phyloP scores from a whole-genome alignment of 2,797 vertebrate genomes.

The Sebastes reedi region DNA sequence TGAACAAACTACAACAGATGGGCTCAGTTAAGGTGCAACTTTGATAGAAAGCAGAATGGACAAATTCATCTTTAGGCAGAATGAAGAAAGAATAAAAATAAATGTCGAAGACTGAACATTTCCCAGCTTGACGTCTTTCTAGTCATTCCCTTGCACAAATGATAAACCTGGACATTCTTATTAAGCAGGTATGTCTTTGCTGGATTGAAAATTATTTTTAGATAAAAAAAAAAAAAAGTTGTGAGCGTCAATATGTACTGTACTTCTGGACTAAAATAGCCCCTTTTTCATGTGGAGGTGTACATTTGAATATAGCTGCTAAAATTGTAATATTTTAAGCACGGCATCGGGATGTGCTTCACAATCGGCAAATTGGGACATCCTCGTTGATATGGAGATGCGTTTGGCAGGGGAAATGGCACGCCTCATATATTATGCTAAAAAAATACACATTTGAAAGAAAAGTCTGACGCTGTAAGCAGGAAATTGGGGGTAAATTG shows the following conservation, averaged over 20 bases:
- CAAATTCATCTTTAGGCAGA: neutral
- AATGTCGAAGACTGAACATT: neutral
- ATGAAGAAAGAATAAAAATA: neutral
- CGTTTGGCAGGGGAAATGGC: constrained; percentile 64
- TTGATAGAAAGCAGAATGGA: neutral
- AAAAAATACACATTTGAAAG: constrained; percentile 66
- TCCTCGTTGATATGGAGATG: constrained; percentile 60
- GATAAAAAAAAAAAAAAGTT: neutral
- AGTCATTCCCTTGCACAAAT: neutral
- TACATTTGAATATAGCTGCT: constrained; percentile 45
- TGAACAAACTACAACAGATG: neutral
- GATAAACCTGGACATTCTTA: neutral
- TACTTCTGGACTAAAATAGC: neutral
- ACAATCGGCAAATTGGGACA: constrained; percentile 72
- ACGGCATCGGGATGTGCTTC: constrained; percentile 57
- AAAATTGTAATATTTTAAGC: constrained; percentile 57
- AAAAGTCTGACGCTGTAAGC: constrained; percentile 57
- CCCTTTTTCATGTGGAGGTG: neutral
- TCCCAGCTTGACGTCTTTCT: neutral
- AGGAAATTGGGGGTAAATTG: constrained; percentile 76
- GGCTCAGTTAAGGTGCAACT: neutral
- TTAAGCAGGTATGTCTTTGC: neutral
- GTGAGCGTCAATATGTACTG: neutral
- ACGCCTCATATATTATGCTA: constrained; percentile 73
- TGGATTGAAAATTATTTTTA: neutral